Evolutionary conservation across 1,140 invertebrate species (phyloP), one percentile per base, ranked within the genome.

Genomic region (Caenorhabditis tropicalis): DNA sequence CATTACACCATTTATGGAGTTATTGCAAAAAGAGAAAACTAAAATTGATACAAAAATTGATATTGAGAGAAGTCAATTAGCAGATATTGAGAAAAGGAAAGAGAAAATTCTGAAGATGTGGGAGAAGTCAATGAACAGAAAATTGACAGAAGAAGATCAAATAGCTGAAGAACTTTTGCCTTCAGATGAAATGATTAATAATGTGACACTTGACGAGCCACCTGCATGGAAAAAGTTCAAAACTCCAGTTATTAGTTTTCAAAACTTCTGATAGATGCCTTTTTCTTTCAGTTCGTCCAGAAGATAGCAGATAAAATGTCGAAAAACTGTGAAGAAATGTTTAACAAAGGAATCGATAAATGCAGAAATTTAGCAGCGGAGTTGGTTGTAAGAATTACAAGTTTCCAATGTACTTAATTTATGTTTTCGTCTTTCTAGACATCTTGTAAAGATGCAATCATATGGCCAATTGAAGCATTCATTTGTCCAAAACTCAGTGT

Each of bases 191-290:
- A 4, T 70, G 19, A 79, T 79, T 19, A 36, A 60, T 19, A 84
- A 84, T 60, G 39, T 79, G 16, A 79, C 82, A 1, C 21, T 39
- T 24, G 60, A 19, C 27, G 46, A 49, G 46, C 43, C 79, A 16
- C 82, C 82, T 0, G 31, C 16, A 15, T 84, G 82, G 82, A 79
- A 58, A 21, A 74, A 79, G 31, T 84, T 84, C 46, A 84, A 84
- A 48, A 84, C 82, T 16, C 65, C 36, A 7, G 82, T 79, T 12
- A 70, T 2, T 21, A 51, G 7, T 51, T 51, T 7, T 21, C 0
- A 51, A 21, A 21, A 51, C 3, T 21, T 51, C 2, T n/a, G n/a
- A n/a, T n/a, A 21, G 21, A 21, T 51, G 19, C 4, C 9, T 7
- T 60, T 36, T 9, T 7, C 16, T 39, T 70, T 19, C 60, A 70